These are phyloP conservation scores for Mirza zaza DNA, from an alignment of 2,113 vertebrate genomes.

Conservation along the genomic window DNA sequence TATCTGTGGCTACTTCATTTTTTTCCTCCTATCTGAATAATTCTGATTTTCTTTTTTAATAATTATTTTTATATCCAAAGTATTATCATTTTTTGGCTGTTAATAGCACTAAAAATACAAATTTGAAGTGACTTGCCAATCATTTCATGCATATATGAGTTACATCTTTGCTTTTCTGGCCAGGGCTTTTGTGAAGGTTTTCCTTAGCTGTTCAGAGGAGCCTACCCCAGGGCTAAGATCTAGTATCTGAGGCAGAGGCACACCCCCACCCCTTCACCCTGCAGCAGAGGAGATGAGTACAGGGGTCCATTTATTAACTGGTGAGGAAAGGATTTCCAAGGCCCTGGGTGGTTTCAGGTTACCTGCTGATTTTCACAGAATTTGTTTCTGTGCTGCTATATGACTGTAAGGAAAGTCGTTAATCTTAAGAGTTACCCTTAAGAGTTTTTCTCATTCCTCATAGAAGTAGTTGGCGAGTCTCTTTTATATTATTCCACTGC, in stretches of 20 bases:
- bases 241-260: not conserved
- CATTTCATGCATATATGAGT: not conserved
- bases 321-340: not conserved
- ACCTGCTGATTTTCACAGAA: not conserved
- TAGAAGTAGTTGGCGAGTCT: not conserved
- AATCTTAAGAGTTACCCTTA: not conserved
- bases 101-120: not conserved
- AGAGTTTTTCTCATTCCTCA: not conserved
- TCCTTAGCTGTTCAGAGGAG: not conserved
- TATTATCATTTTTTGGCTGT: not conserved
- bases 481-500: not conserved
- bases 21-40: not conserved
- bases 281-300: not conserved
- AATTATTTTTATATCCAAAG: not conserved
- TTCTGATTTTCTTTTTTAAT: slow-evolving; percentile 12
- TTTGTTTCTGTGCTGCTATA: not conserved
- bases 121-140: not conserved
- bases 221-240: not conserved
- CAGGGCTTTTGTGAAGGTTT: not conserved
- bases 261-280: not conserved
- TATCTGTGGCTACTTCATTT: not conserved
- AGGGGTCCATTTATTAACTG: not conserved
- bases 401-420: not conserved
- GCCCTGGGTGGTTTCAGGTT: not conserved
- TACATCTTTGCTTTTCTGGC: not conserved